A percentile compares a stretch with the other conserved stretches of the same genome.
Conservation (phyloP, 2,113 vertebrate genomes). For the Protomyctophum bolini region DNA sequence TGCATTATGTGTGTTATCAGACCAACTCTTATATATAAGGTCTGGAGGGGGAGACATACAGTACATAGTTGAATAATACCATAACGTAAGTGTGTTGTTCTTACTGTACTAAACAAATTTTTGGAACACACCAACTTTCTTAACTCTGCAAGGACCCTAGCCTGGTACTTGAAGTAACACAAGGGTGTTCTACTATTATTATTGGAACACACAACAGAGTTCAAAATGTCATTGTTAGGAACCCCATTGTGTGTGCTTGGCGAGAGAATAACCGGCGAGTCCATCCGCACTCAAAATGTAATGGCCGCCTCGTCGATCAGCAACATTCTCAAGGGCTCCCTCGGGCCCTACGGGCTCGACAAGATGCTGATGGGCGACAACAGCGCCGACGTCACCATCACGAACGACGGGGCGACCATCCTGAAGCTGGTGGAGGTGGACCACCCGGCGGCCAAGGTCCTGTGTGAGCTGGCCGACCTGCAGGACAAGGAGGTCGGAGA, state of each 20-base stretch:
- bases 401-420: constrained; percentile 97
- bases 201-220: no score
- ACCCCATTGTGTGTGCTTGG: constrained; percentile 92
- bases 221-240: constrained; percentile 82
- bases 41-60: no score
- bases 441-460: constrained; percentile 96
- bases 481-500: constrained; percentile 99
- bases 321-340: constrained; percentile 98
- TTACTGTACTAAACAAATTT: no score
- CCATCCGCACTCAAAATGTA: constrained; percentile 93
- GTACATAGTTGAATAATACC: no score
- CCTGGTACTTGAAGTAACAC: no score
- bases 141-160: no score
- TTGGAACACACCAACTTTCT: no score
- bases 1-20: no score
- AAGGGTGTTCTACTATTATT: no score
- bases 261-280: constrained; percentile 89
- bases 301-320: constrained; percentile 96
- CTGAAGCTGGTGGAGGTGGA: constrained; percentile 96
- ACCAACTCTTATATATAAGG: no score
- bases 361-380: constrained; percentile 98
- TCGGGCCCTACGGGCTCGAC: constrained; percentile 95
- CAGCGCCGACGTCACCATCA: constrained; percentile 97
- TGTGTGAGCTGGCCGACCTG: constrained; percentile 96
- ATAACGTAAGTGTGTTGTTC: no score